Evolutionary conservation across 2,888 invertebrate species (phyloP).

Genomic region (Scaptomyza cyrtandrae): DNA sequence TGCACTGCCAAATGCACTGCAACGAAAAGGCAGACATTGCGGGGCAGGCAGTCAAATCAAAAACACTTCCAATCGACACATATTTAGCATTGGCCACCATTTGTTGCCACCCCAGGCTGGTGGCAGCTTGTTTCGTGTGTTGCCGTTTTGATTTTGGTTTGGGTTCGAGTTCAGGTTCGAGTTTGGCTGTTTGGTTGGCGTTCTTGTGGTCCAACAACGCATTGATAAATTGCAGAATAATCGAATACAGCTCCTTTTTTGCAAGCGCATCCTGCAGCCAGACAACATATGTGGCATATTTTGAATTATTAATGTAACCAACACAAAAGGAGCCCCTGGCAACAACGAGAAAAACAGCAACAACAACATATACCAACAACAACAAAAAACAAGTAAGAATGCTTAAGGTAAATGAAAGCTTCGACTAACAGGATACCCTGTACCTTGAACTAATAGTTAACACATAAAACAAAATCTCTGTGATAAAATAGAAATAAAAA

Average conservation of each 20-base stretch:
- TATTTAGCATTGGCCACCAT: slow-evolving; percentile 68
- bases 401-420: neutral
- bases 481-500: too few species aligned
- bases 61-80: slow-evolving; percentile 68
- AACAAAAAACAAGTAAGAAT: neutral
- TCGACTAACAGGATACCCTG: neutral
- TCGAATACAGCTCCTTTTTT: slow-evolving; percentile 61
- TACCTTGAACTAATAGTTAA: too few species aligned
- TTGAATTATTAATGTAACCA: slow-evolving; percentile 81
- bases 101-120: slow-evolving; percentile 38
- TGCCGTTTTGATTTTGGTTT: neutral
- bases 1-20: slow-evolving; percentile 27
- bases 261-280: slow-evolving; percentile 33
- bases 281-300: slow-evolving; percentile 74
- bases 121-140: slow-evolving; percentile 1
- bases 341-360: slow-evolving; percentile 29
- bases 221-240: slow-evolving; percentile 79
- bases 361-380: neutral
- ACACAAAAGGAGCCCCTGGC: slow-evolving; percentile 69
- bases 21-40: neutral
- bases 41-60: slow-evolving; percentile 53
- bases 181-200: neutral
- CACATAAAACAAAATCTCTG: too few species aligned
- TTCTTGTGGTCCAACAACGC: slow-evolving; percentile 17
- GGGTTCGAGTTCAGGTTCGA: neutral